phyloP scores from a whole-genome alignment of 2,113 vertebrate species.

The Cercocebus atys region DNA sequence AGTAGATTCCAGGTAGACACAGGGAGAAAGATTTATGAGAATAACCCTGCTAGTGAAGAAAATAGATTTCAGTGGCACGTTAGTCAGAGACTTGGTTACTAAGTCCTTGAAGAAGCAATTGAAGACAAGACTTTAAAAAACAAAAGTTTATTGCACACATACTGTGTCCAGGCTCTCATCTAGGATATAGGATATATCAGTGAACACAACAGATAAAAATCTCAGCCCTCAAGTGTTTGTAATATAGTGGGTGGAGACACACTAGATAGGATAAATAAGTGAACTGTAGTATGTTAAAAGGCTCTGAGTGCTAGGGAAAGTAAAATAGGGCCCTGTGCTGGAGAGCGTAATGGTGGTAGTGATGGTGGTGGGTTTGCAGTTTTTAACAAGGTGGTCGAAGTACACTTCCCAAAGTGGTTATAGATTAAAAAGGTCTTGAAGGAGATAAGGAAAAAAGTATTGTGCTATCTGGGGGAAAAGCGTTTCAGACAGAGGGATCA shows the following conservation, averaged over 20 bases:
- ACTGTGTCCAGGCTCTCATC: not conserved
- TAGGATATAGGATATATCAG: not conserved
- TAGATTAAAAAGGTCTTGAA: not conserved
- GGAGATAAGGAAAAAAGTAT: not conserved
- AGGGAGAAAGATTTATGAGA: not conserved
- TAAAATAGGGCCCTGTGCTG: not conserved
- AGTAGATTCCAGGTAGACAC: not conserved
- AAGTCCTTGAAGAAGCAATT: not conserved
- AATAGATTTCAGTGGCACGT: not conserved
- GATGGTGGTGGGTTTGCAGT: not conserved
- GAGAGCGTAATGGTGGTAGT: not conserved
- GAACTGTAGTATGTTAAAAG: not conserved
- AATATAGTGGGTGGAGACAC: not conserved
- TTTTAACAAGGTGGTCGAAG: not conserved
- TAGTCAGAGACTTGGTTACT: not conserved
- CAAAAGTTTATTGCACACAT: not conserved
- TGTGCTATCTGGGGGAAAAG: not conserved
- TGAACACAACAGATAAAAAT: not conserved
- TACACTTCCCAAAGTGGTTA: not conserved
- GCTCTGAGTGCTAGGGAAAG: not conserved
- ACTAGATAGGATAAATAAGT: not conserved
- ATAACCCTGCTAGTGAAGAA: not conserved
- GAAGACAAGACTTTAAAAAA: not conserved
- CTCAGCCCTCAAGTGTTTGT: not conserved
- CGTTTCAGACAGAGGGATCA: not conserved